These are phyloP conservation scores for Agriopis leucophaearia DNA, from an alignment of 2,888 invertebrate genomes.

Conservation along the genomic window DNA sequence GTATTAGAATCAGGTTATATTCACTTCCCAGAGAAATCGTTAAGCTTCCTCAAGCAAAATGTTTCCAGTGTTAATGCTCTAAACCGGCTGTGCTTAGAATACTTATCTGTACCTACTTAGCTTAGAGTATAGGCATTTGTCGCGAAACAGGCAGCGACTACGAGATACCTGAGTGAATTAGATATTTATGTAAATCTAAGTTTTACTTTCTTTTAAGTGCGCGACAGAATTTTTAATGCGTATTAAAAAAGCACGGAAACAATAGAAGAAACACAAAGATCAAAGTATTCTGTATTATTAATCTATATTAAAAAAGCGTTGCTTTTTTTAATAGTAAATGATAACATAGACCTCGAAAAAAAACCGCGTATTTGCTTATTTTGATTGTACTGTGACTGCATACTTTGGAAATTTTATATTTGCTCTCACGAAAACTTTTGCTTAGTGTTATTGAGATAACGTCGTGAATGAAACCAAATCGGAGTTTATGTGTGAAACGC, in stretches of 20 bases:
- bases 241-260: neutral
- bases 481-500: too few species aligned
- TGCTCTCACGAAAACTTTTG: too few species aligned
- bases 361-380: neutral
- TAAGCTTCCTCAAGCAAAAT: conserved; percentile 22
- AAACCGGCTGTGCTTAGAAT: conserved; percentile 24
- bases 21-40: conserved; percentile 34
- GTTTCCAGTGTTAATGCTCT: conserved; percentile 25
- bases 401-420: too few species aligned
- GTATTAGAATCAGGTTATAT: conserved; percentile 19
- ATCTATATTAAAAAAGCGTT: too few species aligned
- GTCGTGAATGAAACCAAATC: too few species aligned
- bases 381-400: too few species aligned
- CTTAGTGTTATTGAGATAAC: too few species aligned
- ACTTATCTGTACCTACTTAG: neutral
- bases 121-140: conserved; percentile 2
- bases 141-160: neutral
- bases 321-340: neutral
- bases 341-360: neutral
- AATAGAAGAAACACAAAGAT: neutral
- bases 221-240: neutral
- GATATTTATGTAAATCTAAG: conserved; percentile 4
- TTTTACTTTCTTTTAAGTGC: conserved; percentile 4
- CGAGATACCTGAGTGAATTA: neutral
- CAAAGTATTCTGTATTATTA: too few species aligned